Evolutionary conservation across 1,140 invertebrate genomes (phyloP), one percentile per base, ranked within the genome.

Genomic region (Bradysia coprophila): DNA sequence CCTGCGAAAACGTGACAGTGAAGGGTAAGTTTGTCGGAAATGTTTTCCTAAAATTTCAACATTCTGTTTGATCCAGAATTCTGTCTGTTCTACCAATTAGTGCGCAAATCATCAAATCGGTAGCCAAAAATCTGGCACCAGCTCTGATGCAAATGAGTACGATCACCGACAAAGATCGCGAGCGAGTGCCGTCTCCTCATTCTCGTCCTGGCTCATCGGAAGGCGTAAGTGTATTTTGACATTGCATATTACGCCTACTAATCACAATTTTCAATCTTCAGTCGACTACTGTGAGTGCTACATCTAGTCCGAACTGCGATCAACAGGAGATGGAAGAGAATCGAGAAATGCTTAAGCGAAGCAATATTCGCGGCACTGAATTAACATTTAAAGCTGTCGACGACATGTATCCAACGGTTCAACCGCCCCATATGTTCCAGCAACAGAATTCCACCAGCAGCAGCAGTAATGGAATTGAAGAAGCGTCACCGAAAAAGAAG

Each of bases 201-300:
- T 45, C 41, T 52, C 46, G 42, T 49, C 55, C 56, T 9, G 57
- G 53, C 11, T 61, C 56, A 5, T 62, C 62, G 16, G 63, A 65
- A 37, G 79, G 80, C n/a, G n/a, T n/a, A n/a, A n/a, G n/a, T n/a
- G n/a, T n/a, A n/a, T n/a, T n/a, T n/a, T n/a, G n/a, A n/a, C n/a
- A n/a, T n/a, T n/a, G n/a, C n/a, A n/a, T n/a, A n/a, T n/a, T n/a
- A n/a, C n/a, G n/a, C n/a, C n/a, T n/a, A n/a, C n/a, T n/a, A n/a
- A n/a, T n/a, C n/a, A n/a, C n/a, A n/a, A n/a, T n/a, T n/a, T n/a
- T n/a, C n/a, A n/a, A n/a, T n/a, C n/a, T n/a, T n/a, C n/a, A n/a
- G n/a, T 81, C 78, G 1, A 81, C 79, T 0, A 83, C 80, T 1
- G 73, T 82, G 2, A 82, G 78, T 2, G 79, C 79, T 0, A 81